Evolutionary conservation across 2,888 invertebrate species (phyloP), one percentile per base, ranked within the genome.

Genomic region (Linnaemya tessellans): DNA sequence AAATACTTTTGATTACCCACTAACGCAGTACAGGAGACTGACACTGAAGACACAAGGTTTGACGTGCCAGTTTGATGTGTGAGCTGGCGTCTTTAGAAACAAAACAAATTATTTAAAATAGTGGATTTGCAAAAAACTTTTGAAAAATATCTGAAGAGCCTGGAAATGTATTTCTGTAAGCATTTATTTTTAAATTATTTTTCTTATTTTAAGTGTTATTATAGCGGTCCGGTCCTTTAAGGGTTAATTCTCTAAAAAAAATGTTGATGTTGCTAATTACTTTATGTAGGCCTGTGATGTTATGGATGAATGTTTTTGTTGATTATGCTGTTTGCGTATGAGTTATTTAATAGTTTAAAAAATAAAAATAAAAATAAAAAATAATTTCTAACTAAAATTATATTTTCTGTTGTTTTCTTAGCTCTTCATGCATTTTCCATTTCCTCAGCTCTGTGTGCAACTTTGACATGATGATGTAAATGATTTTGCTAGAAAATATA

Each of bases 391-490:
- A 58, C 71, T 80, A 84, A 82, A 54, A 65, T 30, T 30, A 54
- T 49, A 20, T 43, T 51, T 30, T 56, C 8, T 49, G n/a, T 67
- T 54, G 7, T 30, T 60, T 56, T 67, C 15, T 60, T 62, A 30
- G 15, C 65, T 54, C 38, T 73, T 54, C 38, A 22, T 43, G 15
- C 41, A 54, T 51, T 67, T 70, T 56, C 3, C 35, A 58, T 46
- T 54, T 56, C 20, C 65, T 9, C 30, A 43, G 43, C 64, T 38
- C 41, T 18, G 41, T 38, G 30, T 62, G 54, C 43, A 79, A 35
- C 54, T 67, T 30, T 46, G 68, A 58, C 77, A 75, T 58, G 71
- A 73, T 77, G 71, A 73, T 73, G 78, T 81, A 81, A 84, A 81
- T 73, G 68, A 58, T 78, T 84, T 81, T 80, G 71, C 77, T 84